Evolutionary conservation across 2,797 vertebrate species (phyloP).

Genomic region (Leptatherina wallacei): DNA sequence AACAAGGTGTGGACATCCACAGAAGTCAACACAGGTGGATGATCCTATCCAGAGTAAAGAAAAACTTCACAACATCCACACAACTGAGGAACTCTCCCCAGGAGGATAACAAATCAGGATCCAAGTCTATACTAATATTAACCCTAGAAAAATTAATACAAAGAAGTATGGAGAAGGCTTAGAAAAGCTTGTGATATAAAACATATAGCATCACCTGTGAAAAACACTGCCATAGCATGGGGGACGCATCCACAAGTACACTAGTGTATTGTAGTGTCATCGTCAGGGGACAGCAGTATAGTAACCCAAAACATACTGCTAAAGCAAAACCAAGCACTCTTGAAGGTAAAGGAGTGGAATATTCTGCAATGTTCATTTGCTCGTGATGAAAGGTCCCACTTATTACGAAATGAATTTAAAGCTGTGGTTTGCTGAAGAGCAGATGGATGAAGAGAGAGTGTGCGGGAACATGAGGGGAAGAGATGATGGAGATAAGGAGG

Average conservation of each 20-base stretch:
- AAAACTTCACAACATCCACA: background rate
- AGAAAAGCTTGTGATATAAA: background rate
- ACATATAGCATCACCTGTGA: background rate
- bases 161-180: background rate
- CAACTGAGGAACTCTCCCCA: background rate
- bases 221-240: background rate
- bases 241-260: background rate
- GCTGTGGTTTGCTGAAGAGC: slow-evolving; percentile 65
- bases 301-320: background rate
- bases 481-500: slow-evolving; percentile 52
- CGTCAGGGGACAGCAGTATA: background rate
- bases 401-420: slow-evolving; percentile 38
- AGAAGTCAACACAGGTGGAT: background rate
- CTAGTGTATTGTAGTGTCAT: background rate
- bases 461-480: slow-evolving; percentile 20
- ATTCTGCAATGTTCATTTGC: slow-evolving; percentile 9
- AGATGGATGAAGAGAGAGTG: slow-evolving; percentile 36
- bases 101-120: too few relatives aligned
- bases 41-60: background rate
- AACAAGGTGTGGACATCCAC: background rate
- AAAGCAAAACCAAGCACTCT: background rate
- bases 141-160: background rate
- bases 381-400: background rate
- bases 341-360: background rate
- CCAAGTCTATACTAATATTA: background rate